Evolutionary conservation across 2,888 invertebrate genomes (phyloP).

Genomic region (Lamellibrachia columna): DNA sequence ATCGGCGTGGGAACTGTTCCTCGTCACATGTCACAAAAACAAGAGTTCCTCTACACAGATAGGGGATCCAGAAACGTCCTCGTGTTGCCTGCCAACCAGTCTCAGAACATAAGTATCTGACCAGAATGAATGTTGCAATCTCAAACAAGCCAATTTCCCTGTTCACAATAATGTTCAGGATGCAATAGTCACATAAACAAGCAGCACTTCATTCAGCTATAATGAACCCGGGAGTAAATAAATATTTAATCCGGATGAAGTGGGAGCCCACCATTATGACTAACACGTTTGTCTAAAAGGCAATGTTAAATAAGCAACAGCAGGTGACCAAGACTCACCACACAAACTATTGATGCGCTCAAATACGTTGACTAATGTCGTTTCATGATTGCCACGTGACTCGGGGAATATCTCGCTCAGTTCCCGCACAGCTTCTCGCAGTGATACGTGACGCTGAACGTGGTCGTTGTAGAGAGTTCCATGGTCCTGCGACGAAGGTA

Average conservation of each 20-base stretch:
- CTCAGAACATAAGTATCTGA: no score
- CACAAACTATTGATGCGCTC: neutral
- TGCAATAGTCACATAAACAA: no score
- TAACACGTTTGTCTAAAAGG: neutral
- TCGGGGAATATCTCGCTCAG: neutral
- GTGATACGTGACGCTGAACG: neutral
- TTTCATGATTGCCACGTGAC: neutral
- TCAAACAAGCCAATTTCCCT: no score
- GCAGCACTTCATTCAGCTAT: no score
- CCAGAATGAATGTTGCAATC: no score
- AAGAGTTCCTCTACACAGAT: no score
- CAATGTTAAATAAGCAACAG: neutral
- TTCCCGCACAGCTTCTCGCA: neutral
- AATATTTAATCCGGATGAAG: no score
- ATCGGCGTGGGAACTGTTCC: neutral
- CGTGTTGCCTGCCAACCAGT: no score
- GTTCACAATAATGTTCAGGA: no score
- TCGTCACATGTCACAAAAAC: no score
- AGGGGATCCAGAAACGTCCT: no score
- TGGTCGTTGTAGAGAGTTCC: neutral
- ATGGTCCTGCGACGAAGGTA: neutral
- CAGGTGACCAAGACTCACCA: neutral
- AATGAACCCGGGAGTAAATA: no score
- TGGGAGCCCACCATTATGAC: neutral
- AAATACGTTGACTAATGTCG: neutral